Percentiles rank a stretch among this genome's conserved stretches.
These are phyloP conservation scores for Axea sp. DNA, from an alignment of 2,888 invertebrate genomes.

Conservation along the genomic window DNA sequence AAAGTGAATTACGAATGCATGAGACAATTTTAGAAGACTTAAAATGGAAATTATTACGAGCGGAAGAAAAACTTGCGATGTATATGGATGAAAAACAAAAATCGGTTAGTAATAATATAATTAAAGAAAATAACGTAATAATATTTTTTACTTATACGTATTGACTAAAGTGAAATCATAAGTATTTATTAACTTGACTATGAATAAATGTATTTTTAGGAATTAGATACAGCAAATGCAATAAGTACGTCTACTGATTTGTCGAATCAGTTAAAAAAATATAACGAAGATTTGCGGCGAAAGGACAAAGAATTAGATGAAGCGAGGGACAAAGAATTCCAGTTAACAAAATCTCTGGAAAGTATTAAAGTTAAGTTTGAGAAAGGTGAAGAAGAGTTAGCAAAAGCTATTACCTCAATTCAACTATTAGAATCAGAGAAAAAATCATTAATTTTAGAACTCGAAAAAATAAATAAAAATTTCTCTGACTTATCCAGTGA, in stretches of 20 bases:
- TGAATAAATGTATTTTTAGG: conserved; percentile 68
- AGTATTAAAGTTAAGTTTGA: conserved; percentile 66
- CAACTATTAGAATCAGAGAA: conserved; percentile 66
- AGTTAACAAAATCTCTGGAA: conserved; percentile 68
- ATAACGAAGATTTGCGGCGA: conserved; percentile 75
- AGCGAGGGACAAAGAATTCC: conserved; percentile 67
- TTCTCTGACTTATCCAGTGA: conserved; percentile 55
- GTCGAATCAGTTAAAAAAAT: conserved; percentile 77
- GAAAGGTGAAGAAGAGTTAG: conserved; percentile 63
- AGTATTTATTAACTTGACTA: too few relatives aligned
- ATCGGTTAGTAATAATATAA: conserved; percentile 76
- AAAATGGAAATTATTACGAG: conserved; percentile 81
- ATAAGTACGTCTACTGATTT: conserved; percentile 83
- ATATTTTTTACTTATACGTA: too few relatives aligned
- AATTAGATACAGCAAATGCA: conserved; percentile 82
- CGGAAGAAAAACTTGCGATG: conserved; percentile 82
- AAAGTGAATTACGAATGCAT: conserved; percentile 71
- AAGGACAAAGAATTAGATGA: conserved; percentile 77
- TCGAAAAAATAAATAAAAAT: conserved; percentile 64
- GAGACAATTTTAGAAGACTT: conserved; percentile 79
- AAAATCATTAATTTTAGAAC: conserved; percentile 64
- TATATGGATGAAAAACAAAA: conserved; percentile 82
- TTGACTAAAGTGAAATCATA: too few relatives aligned
- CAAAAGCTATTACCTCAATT: conserved; percentile 57
- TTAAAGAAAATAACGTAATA: too few relatives aligned